Evolutionary conservation across 2,888 invertebrate species (phyloP).

Genomic region (Marronus borbonicus): DNA sequence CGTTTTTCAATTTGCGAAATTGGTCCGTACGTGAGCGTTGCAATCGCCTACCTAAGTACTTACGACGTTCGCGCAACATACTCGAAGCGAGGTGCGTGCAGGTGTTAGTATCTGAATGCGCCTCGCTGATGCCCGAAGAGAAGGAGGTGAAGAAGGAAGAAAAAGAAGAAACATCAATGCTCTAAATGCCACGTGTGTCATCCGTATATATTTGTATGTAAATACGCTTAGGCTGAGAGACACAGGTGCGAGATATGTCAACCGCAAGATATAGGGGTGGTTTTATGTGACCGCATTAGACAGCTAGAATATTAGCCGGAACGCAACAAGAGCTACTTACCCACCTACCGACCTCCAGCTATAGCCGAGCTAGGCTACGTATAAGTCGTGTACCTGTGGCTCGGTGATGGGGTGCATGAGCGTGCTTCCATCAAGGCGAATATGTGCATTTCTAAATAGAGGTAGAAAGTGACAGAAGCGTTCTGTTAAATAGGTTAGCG

Average conservation of each 20-base stretch:
- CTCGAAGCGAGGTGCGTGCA: slow-evolving; percentile 32
- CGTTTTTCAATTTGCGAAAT: slow-evolving; percentile 67
- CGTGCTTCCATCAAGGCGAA: not conserved
- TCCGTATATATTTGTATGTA: slow-evolving; percentile 69
- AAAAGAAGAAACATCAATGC: slow-evolving; percentile 61
- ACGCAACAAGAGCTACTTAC: slow-evolving; percentile 46
- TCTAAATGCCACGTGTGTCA: slow-evolving; percentile 64
- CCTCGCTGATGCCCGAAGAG: slow-evolving; percentile 32
- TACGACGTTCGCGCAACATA: slow-evolving; percentile 4
- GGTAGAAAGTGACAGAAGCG: not conserved
- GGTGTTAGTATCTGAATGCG: slow-evolving; percentile 56
- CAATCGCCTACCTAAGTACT: slow-evolving; percentile 12
- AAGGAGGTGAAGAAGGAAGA: slow-evolving; percentile 44
- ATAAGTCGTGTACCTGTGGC: slow-evolving; percentile 44
- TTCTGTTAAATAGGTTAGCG: not conserved
- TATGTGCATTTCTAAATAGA: no score
- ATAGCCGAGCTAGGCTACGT: slow-evolving; percentile 2
- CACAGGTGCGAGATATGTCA: slow-evolving; percentile 71
- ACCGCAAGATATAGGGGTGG: slow-evolving; percentile 67
- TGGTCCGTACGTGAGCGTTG: slow-evolving; percentile 54
- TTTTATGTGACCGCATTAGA: slow-evolving; percentile 68
- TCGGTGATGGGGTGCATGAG: not conserved
- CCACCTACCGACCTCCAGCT: not conserved
- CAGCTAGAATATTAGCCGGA: slow-evolving; percentile 55
- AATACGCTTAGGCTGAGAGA: slow-evolving; percentile 67